Conservation (phyloP, 2,113 vertebrate species). For the Poecilia latipinna region DNA sequence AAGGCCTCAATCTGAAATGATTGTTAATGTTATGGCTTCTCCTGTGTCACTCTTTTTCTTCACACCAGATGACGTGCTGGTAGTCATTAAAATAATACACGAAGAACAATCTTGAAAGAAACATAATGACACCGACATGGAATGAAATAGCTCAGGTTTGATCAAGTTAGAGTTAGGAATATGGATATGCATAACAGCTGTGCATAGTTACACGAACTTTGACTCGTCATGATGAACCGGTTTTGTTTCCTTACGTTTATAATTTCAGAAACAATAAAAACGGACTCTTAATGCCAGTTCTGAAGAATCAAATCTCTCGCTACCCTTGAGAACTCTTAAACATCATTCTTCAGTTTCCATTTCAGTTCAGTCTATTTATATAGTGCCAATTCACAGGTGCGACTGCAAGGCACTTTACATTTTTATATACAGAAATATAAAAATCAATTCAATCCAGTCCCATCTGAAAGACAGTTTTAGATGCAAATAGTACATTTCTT, state of each 20-base stretch:
- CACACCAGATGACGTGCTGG: conserved; percentile 38
- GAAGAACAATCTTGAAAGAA: not conserved
- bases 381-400: not conserved
- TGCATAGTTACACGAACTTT: not conserved
- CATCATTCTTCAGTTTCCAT: conserved; percentile 45
- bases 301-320: conserved; percentile 26
- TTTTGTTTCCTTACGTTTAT: conserved; percentile 12
- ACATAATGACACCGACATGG: not conserved
- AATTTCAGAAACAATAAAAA: conserved; percentile 57
- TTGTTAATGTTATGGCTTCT: conserved; percentile 42
- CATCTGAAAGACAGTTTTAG: not conserved
- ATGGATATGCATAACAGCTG: not conserved
- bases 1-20: conserved; percentile 62
- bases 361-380: not conserved
- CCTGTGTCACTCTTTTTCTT: conserved; percentile 37
- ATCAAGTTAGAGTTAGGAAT: not conserved
- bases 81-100: conserved; percentile 18
- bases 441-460: not conserved
- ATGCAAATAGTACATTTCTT: not conserved
- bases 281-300: conserved; percentile 55
- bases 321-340: conserved; percentile 53
- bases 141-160: conserved; percentile 15
- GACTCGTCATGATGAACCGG: not conserved
- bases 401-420: not conserved
- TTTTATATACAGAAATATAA: not conserved